phyloP scores from a whole-genome alignment of 1,140 invertebrate genomes.

The Samia ricini region DNA sequence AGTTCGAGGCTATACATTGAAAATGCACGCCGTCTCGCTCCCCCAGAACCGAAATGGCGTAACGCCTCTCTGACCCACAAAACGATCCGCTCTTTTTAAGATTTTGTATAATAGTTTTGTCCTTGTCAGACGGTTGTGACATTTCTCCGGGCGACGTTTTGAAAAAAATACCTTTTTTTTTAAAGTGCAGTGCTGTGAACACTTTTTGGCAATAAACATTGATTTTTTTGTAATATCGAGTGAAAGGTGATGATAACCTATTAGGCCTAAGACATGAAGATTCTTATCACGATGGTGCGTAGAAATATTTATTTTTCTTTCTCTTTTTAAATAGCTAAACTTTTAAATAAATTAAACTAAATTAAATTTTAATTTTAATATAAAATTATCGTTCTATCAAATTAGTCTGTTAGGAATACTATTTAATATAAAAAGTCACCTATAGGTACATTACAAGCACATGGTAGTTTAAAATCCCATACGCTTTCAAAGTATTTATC shows the following conservation, averaged over 20 bases:
- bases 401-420: too few species aligned
- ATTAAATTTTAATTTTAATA: too few species aligned
- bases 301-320: background rate
- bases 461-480: too few species aligned
- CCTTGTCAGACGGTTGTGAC: constrained; percentile 8
- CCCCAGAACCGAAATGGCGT: constrained; percentile 11
- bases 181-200: background rate
- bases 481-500: too few species aligned
- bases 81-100: constrained; percentile 8
- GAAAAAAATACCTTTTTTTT: constrained; percentile 15
- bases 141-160: constrained; percentile 6
- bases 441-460: too few species aligned
- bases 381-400: too few species aligned
- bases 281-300: background rate
- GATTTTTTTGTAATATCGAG: background rate
- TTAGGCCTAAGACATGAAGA: background rate
- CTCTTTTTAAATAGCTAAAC: too few species aligned
- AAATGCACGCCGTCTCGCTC: constrained; percentile 16
- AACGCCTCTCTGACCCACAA: constrained; percentile 15
- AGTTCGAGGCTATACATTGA: constrained; percentile 3
- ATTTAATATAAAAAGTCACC: too few species aligned
- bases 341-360: too few species aligned
- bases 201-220: background rate
- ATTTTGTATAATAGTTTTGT: constrained; percentile 8
- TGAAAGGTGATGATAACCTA: background rate